Evolutionary conservation across 2,113 vertebrate genomes (phyloP).

Genomic region (Oreotragus oreotragus): DNA sequence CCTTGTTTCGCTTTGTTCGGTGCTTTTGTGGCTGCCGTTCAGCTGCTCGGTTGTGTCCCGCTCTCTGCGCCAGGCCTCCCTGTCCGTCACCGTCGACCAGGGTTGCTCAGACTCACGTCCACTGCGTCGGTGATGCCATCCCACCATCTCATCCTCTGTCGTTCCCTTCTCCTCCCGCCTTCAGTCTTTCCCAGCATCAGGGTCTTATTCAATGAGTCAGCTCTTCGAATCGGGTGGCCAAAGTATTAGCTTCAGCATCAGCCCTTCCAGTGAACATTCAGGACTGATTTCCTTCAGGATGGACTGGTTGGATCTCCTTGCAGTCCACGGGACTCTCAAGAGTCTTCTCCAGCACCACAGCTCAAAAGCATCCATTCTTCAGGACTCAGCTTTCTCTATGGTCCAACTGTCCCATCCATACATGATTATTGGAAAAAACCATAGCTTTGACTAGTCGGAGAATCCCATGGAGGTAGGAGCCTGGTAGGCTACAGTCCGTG

Average conservation of each 20-base stretch:
- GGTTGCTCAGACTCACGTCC: neutral
- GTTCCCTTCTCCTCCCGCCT: neutral
- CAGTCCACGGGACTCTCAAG: neutral
- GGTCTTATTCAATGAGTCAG: neutral
- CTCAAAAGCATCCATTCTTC: neutral
- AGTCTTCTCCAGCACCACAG: neutral
- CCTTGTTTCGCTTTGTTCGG: neutral
- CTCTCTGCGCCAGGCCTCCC: neutral
- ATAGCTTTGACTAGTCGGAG: neutral
- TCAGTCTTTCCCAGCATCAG: neutral
- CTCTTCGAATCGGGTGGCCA: neutral
- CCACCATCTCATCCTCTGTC: neutral
- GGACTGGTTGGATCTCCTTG: neutral
- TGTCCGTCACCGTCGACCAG: neutral
- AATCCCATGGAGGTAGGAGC: too few species aligned
- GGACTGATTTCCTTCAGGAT: neutral
- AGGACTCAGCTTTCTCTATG: neutral
- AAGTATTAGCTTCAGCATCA: neutral
- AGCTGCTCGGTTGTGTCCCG: fast-evolving
- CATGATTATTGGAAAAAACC: neutral
- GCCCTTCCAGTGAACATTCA: neutral
- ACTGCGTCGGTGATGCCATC: neutral
- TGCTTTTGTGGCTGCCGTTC: neutral
- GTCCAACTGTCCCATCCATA: neutral
- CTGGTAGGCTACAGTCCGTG: too few species aligned